phyloP scores from a whole-genome alignment of 2,113 vertebrate genomes.

The Gymnogyps californianus region DNA sequence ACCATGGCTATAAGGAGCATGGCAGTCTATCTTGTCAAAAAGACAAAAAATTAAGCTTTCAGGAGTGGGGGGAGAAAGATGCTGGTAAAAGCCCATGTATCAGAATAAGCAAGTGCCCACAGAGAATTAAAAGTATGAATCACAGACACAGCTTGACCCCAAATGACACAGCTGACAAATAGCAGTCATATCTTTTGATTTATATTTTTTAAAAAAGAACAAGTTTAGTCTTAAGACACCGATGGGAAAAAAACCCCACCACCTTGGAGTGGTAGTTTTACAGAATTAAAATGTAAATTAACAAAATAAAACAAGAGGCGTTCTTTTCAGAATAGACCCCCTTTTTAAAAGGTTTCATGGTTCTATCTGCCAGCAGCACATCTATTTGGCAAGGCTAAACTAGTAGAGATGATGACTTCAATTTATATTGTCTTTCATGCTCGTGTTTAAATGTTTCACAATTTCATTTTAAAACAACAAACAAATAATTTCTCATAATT shows the following conservation, averaged over 20 bases:
- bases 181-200: not conserved
- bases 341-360: not conserved
- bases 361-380: not conserved
- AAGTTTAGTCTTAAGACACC: not conserved
- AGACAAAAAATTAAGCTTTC: not conserved
- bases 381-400: not conserved
- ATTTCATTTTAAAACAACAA: conserved; percentile 6
- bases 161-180: not conserved
- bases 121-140: not conserved
- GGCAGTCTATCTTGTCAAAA: not conserved
- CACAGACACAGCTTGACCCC: not conserved
- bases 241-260: fast-evolving
- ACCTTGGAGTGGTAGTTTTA: not conserved
- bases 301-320: not conserved
- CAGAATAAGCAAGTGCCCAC: not conserved
- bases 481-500: not conserved
- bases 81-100: not conserved
- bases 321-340: not conserved
- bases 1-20: fast-evolving
- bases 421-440: not conserved
- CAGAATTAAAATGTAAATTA: not conserved
- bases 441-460: not conserved
- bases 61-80: not conserved
- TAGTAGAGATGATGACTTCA: not conserved
- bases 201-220: not conserved